Conservation (phyloP, 2,888 invertebrate genomes). For the Vesta saturnalis region DNA sequence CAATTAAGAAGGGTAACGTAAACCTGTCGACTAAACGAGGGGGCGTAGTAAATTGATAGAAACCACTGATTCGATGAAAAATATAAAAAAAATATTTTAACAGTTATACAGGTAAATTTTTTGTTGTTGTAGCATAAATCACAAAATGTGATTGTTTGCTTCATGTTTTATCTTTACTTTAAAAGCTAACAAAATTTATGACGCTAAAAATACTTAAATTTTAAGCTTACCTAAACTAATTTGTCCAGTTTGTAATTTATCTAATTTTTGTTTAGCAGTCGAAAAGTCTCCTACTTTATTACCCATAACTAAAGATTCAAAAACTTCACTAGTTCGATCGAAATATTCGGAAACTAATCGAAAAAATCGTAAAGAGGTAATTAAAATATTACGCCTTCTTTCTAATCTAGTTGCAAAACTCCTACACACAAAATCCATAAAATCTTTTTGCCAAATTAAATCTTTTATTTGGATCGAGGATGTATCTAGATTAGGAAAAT, state of each 20-base stretch:
- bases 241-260: constrained; percentile 71
- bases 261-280: constrained; percentile 66
- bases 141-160: no score
- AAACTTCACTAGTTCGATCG: constrained; percentile 73
- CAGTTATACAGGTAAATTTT: no score
- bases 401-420: constrained; percentile 81
- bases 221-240: constrained; percentile 69
- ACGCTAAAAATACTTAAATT: no score
- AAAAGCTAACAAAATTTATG: neutral
- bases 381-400: constrained; percentile 76
- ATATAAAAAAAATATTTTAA: no score
- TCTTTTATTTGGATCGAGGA: constrained; percentile 65
- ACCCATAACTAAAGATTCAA: constrained; percentile 73
- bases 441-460: constrained; percentile 77
- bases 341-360: constrained; percentile 79
- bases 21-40: no score
- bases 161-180: no score
- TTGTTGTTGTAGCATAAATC: no score
- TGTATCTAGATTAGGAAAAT: constrained; percentile 64
- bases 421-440: constrained; percentile 84
- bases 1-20: no score
- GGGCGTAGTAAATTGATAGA: no score
- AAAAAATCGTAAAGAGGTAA: constrained; percentile 80
- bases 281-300: constrained; percentile 68
- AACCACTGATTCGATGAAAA: no score